A percentile compares a stretch with the other conserved stretches of the same genome.
phyloP scores from a whole-genome alignment of 2,797 vertebrate genomes.

The Phylloscopus collybita region DNA sequence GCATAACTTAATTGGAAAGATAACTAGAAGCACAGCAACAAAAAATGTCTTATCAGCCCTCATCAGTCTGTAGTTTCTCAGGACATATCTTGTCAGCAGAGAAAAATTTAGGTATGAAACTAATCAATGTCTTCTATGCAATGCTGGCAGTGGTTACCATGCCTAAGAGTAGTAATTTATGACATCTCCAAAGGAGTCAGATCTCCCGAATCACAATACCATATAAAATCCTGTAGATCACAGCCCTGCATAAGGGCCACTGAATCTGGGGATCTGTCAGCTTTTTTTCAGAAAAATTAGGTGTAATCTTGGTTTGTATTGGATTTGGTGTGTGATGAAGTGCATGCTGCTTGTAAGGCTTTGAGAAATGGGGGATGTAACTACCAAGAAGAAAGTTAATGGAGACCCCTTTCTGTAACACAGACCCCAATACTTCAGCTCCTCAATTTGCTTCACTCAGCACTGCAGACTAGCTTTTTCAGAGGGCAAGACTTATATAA shows the following conservation, averaged over 20 bases:
- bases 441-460: neutral
- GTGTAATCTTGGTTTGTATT: neutral
- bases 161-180: neutral
- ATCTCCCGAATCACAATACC: neutral
- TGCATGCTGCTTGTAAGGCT: neutral
- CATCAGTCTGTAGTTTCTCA: constrained; percentile 32
- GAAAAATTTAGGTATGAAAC: neutral
- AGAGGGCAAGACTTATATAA: neutral
- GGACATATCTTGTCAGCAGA: neutral
- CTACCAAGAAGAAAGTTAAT: neutral
- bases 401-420: neutral
- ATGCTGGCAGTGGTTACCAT: neutral
- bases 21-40: constrained; percentile 11
- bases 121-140: neutral
- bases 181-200: neutral
- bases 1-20: constrained; percentile 23
- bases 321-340: neutral
- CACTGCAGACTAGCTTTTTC: neutral
- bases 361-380: neutral
- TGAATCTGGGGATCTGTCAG: neutral
- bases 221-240: neutral
- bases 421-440: neutral
- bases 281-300: neutral
- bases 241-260: neutral
- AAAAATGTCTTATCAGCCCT: neutral